Percentiles rank a stretch among this genome's conserved stretches.
Conservation (phyloP, 2,888 invertebrate genomes). For the Harpalus rufipes region DNA sequence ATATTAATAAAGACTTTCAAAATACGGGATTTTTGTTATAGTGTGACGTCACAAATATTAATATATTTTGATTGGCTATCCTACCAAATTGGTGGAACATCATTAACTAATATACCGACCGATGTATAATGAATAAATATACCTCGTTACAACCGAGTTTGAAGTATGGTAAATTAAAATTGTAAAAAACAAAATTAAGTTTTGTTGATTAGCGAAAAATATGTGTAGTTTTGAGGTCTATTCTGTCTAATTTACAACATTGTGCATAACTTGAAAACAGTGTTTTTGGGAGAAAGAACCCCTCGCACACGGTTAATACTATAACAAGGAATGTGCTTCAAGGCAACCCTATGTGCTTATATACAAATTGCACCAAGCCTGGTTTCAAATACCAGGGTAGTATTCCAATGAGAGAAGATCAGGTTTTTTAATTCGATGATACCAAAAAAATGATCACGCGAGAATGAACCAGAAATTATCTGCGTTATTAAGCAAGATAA, state of each 20-base stretch:
- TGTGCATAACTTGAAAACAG: slow-evolving; percentile 2
- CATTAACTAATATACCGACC: too few relatives aligned
- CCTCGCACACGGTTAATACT: background rate
- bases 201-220: background rate
- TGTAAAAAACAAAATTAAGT: background rate
- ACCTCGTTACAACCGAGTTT: too few relatives aligned
- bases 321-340: background rate
- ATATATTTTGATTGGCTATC: too few relatives aligned
- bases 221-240: background rate
- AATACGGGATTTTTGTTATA: too few relatives aligned
- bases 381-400: too few relatives aligned
- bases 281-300: background rate
- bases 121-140: too few relatives aligned
- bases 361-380: background rate
- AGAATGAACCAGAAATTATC: too few relatives aligned
- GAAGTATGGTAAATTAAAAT: background rate
- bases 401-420: background rate
- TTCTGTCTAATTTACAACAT: background rate
- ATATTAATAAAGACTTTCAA: too few relatives aligned
- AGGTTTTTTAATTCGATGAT: background rate
- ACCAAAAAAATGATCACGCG: too few relatives aligned
- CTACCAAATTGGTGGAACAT: too few relatives aligned
- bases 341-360: slow-evolving; percentile 5
- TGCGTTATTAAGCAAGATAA: too few relatives aligned
- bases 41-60: too few relatives aligned